Percentiles rank a stretch among this genome's conserved stretches.
Evolutionary conservation across 2,113 vertebrate genomes (phyloP).

Genomic region (Tamias sibiricus): DNA sequence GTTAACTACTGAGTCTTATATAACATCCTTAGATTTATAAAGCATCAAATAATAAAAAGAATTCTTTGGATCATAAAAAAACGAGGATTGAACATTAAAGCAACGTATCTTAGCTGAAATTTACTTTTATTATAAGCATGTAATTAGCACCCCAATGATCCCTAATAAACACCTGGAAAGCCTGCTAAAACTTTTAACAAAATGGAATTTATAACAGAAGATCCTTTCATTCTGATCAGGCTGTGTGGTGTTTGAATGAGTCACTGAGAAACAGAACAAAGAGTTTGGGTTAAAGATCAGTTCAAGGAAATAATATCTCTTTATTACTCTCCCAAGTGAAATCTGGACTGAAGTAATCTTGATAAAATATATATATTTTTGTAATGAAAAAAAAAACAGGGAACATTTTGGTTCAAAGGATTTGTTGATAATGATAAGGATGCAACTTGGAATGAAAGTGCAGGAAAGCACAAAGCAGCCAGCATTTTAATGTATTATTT

Average conservation of each 20-base stretch:
- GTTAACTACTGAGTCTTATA: neutral
- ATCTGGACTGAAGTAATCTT: conserved; percentile 20
- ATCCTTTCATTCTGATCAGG: neutral
- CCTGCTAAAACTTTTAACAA: neutral
- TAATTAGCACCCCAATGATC: conserved; percentile 21
- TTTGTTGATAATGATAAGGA: conserved; percentile 22
- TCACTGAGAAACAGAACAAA: conserved; percentile 47
- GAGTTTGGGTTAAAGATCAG: conserved; percentile 35
- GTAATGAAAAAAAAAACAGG: conserved; percentile 28
- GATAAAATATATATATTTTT: neutral
- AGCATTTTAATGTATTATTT: conserved; percentile 60
- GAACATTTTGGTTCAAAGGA: conserved; percentile 38
- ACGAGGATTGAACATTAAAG: neutral
- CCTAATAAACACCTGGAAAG: conserved; percentile 11
- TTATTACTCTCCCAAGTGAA: conserved; percentile 42
- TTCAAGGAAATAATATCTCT: conserved; percentile 53
- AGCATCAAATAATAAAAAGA: conserved; percentile 27
- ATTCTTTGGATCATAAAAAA: neutral
- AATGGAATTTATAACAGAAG: conserved; percentile 8
- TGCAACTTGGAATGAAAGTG: conserved; percentile 15
- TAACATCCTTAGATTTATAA: conserved; percentile 21
- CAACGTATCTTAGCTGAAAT: neutral
- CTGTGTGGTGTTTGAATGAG: neutral
- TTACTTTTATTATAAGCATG: neutral
- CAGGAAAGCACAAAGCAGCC: conserved; percentile 20